Evolutionary conservation across 2,113 vertebrate species (phyloP), one percentile per base, ranked within the genome.

Genomic region (Campylomormyrus numenius): DNA sequence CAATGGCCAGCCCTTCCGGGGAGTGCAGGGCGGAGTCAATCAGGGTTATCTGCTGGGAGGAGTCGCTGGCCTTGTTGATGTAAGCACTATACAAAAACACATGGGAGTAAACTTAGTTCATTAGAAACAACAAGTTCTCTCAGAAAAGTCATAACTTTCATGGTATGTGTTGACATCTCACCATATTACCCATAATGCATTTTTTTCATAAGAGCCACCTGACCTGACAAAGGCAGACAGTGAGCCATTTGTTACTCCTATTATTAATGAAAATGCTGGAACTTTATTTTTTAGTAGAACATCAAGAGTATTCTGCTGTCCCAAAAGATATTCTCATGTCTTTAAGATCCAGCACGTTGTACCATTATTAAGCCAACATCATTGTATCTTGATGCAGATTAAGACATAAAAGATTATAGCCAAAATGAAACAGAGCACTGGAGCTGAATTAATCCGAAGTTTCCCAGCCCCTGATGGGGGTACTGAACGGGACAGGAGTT

Each of bases 31-130:
- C 95, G 56, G 97, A 96, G 49, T 98, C 97, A 9, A 99, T 97
- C 89, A 99, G 94, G 3, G 96, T 96, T 91, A 96, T 93, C 93
- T 99, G 98, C 93, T 98, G 96, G 0, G 97, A 96, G 0, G 97
- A 96, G 93, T 98, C 96, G 0, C 96, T 97, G 83, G 98, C 98
- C 92, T 98, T 98, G 96, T 99, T 98, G 92, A 99, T 97, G 95
- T 97, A 97, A 90, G 98, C 97, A 0, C 98, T 98, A 94, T 56
- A 89, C 2, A 6, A 49, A 53, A 21, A 70, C 91, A 70, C 83
- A 91, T 46, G 85, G 24, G 92, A 52, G 31, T 45, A 53, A 86
- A 89, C 56, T 89, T 56, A 92, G 49, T 48, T 19, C 31, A 19
- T 11, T 19, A 31, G 31, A 80, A 42, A 56, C 9, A 46, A 46